phyloP scores from a whole-genome alignment of 2,888 invertebrate species.

The Trachelus tabidus region DNA sequence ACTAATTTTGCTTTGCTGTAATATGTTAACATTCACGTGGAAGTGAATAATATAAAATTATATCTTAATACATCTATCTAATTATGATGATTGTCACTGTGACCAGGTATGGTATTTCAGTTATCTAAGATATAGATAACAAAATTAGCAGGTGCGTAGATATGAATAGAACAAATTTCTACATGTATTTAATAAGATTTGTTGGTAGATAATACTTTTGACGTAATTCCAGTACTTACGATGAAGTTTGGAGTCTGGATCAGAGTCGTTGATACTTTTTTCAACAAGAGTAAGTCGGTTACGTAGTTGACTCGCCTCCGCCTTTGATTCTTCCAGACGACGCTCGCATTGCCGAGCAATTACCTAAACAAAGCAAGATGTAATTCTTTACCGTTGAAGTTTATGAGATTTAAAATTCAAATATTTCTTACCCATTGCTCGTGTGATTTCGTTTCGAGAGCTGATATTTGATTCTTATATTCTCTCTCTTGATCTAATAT shows the following conservation, averaged over 20 bases:
- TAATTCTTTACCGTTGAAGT: slow-evolving; percentile 2
- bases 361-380: slow-evolving; percentile 65
- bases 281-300: slow-evolving; percentile 72
- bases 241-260: slow-evolving; percentile 67
- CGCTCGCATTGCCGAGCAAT: slow-evolving; percentile 84
- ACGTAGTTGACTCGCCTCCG: slow-evolving; percentile 76
- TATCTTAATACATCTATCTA: not conserved
- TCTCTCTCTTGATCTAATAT: slow-evolving; percentile 86
- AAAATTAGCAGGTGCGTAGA: not conserved
- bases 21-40: not conserved
- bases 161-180: not conserved
- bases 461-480: slow-evolving; percentile 77
- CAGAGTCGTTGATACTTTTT: slow-evolving; percentile 66
- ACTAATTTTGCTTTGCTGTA: not conserved
- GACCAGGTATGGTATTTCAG: not conserved
- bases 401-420: slow-evolving; percentile 14
- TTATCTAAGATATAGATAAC: not conserved
- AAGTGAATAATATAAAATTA: not conserved
- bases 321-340: slow-evolving; percentile 83
- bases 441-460: slow-evolving; percentile 86
- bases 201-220: not conserved
- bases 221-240: slow-evolving; percentile 62
- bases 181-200: not conserved
- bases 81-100: not conserved
- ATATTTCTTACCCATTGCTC: slow-evolving; percentile 77